Conservation (phyloP, 2,888 invertebrate species). For the Lasioglossum figueresi region DNA sequence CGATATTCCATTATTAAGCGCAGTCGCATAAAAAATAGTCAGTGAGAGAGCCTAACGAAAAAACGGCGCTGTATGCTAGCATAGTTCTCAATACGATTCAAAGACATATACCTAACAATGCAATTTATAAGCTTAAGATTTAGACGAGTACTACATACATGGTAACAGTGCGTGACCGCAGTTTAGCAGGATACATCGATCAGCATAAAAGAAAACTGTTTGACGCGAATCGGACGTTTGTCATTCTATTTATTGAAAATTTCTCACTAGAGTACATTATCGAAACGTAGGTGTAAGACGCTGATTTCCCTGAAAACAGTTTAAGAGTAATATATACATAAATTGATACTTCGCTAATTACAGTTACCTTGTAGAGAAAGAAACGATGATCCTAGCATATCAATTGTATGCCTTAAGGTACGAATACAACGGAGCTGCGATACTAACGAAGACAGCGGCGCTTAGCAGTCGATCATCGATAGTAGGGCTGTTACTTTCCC, state of each 20-base stretch:
- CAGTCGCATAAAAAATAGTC: conserved; percentile 28
- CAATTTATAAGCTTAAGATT: conserved; percentile 56
- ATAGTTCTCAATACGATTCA: conserved; percentile 33
- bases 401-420: conserved; percentile 46
- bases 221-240: conserved; percentile 37
- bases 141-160: conserved; percentile 43
- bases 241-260: conserved; percentile 60
- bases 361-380: conserved; percentile 41
- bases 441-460: not conserved
- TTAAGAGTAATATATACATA: not conserved
- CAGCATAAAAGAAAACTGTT: conserved; percentile 19
- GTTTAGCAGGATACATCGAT: conserved; percentile 32
- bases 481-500: too few relatives aligned
- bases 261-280: conserved; percentile 58
- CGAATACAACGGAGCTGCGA: not conserved
- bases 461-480: not conserved
- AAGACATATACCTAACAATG: conserved; percentile 43
- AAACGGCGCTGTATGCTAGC: conserved; percentile 39
- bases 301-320: conserved; percentile 27
- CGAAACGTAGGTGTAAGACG: conserved; percentile 28
- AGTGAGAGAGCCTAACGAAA: conserved; percentile 42
- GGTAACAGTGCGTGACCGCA: conserved; percentile 27
- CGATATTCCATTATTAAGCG: not conserved
- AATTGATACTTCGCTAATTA: conserved; percentile 38
- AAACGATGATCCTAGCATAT: conserved; percentile 57